Evolutionary conservation across 2,113 vertebrate genomes (phyloP).

Genomic region (Varanus komodoensis): DNA sequence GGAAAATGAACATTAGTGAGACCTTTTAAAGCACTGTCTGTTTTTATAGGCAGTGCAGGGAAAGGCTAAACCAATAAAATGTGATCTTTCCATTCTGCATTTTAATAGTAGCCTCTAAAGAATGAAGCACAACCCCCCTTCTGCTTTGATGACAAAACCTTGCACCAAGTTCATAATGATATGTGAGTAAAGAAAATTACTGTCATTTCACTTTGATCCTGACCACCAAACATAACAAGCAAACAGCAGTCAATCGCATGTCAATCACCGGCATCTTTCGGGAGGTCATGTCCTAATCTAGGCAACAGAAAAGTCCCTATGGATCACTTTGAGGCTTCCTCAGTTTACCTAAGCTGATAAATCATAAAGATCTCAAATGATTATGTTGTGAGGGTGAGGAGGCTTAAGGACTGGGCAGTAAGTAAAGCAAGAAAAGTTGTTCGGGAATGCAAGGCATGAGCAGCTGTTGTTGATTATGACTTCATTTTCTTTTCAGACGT

Average conservation of each 20-base stretch:
- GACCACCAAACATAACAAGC: constrained; percentile 60
- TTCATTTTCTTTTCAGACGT: constrained; percentile 77
- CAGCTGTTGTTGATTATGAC: constrained; percentile 83
- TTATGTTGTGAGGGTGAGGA: neutral
- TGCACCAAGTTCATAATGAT: constrained; percentile 73
- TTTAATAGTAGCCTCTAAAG: constrained; percentile 83
- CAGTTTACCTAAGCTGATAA: constrained; percentile 65
- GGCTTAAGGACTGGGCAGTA: neutral
- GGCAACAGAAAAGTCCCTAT: constrained; percentile 45
- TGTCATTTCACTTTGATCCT: constrained; percentile 74
- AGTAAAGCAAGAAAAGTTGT: constrained; percentile 54
- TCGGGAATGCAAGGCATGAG: constrained; percentile 68
- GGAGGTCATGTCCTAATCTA: constrained; percentile 16
- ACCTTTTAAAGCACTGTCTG: constrained; percentile 84
- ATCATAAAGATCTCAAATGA: constrained; percentile 28
- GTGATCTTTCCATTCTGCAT: constrained; percentile 79
- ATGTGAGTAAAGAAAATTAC: constrained; percentile 73
- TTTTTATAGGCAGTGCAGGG: constrained; percentile 86
- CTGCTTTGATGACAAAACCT: constrained; percentile 77
- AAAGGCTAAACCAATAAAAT: constrained; percentile 88
- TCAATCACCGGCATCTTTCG: constrained; percentile 42
- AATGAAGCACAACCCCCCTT: constrained; percentile 71
- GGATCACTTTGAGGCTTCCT: constrained; percentile 48
- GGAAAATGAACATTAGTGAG: constrained; percentile 81
- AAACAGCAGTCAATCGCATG: constrained; percentile 65